phyloP scores from a whole-genome alignment of 2,113 vertebrate genomes.

The Caretta caretta region DNA sequence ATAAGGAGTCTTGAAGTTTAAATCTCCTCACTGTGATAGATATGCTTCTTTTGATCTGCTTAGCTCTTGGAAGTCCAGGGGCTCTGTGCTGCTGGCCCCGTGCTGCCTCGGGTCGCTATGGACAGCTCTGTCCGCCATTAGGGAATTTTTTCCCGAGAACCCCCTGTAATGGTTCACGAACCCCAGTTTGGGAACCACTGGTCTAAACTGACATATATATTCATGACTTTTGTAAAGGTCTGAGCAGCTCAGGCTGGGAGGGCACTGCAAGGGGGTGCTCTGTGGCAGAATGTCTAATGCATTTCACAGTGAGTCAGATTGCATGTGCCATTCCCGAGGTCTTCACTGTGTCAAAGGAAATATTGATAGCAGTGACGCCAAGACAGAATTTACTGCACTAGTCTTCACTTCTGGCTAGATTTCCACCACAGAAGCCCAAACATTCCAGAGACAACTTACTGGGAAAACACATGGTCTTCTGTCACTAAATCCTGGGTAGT shows the following conservation, averaged over 20 bases:
- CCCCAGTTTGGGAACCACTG: too few species aligned
- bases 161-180: too few species aligned
- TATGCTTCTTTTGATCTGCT: too few species aligned
- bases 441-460: neutral
- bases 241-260: neutral
- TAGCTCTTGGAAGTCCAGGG: too few species aligned
- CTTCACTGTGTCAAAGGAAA: neutral
- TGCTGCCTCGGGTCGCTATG: too few species aligned
- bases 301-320: neutral
- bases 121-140: too few species aligned
- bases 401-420: neutral
- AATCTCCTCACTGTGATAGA: too few species aligned
- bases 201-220: neutral
- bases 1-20: too few species aligned
- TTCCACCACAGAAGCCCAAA: neutral
- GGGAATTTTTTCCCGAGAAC: too few species aligned
- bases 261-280: neutral
- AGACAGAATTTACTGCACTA: neutral
- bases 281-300: neutral
- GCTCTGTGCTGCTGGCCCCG: too few species aligned
- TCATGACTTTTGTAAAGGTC: neutral
- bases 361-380: neutral
- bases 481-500: neutral
- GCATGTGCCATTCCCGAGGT: neutral
- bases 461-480: neutral